These are phyloP conservation scores for Heliconius sara DNA, from an alignment of 2,888 invertebrate genomes.

Conservation along the genomic window DNA sequence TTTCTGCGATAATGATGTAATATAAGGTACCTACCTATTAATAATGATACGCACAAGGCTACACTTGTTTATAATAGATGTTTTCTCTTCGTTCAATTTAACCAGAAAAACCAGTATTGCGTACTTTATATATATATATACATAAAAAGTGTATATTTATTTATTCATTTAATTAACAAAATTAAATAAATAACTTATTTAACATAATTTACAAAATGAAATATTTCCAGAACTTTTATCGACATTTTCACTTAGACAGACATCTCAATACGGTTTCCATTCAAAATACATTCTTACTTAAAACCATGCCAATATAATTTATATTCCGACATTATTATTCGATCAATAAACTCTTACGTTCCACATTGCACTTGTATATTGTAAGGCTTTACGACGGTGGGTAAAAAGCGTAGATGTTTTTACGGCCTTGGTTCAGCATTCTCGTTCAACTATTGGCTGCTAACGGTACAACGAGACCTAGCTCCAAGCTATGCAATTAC, in stretches of 20 bases:
- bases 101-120: neutral
- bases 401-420: slow-evolving; percentile 45
- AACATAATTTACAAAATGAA: neutral
- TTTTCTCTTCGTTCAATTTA: no score
- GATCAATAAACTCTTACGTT: slow-evolving; percentile 25
- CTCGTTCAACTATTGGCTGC: slow-evolving; percentile 41
- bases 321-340: slow-evolving; percentile 22
- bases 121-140: neutral
- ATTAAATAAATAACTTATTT: no score
- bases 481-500: slow-evolving; percentile 22
- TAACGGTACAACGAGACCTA: slow-evolving; percentile 43
- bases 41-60: neutral
- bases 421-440: slow-evolving; percentile 42
- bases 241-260: neutral
- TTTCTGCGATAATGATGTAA: neutral
- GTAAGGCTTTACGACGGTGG: slow-evolving; percentile 32
- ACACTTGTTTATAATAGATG: neutral
- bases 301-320: neutral
- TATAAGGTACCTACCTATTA: neutral
- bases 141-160: neutral
- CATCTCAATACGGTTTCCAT: slow-evolving; percentile 5
- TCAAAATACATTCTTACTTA: slow-evolving; percentile 1
- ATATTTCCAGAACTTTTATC: neutral
- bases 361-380: slow-evolving; percentile 31
- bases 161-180: neutral